A percentile compares a stretch with the other conserved stretches of the same genome.
Evolutionary conservation across 1,140 invertebrate species (phyloP).

Genomic region (Lasioglossum albipes): DNA sequence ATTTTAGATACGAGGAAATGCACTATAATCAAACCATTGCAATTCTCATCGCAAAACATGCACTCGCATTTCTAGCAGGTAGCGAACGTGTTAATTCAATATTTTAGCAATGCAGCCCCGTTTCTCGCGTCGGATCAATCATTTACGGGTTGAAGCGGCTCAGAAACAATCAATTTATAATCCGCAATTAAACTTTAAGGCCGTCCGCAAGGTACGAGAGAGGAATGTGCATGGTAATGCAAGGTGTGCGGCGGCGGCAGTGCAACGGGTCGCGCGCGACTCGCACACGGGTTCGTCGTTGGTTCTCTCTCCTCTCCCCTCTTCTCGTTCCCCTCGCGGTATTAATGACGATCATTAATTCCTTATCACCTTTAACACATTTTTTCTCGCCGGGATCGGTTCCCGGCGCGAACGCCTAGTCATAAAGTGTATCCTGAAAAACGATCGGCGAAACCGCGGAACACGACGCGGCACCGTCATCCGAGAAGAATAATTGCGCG

Average conservation of each 20-base stretch:
- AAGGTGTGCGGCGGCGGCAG: constrained; percentile 41
- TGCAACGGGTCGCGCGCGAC: constrained; percentile 65
- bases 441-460: constrained; percentile 16
- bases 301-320: constrained; percentile 41
- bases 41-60: no score
- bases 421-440: constrained; percentile 15
- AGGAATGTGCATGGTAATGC: constrained; percentile 67
- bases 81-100: background rate
- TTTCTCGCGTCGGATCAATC: no score
- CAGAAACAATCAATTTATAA: constrained; percentile 6
- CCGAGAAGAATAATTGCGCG: background rate
- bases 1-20: no score
- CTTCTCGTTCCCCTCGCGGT: constrained; percentile 45
- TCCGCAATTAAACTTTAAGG: constrained; percentile 40
- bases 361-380: constrained; percentile 61
- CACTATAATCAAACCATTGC: no score
- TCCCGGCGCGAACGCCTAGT: background rate
- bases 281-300: constrained; percentile 68
- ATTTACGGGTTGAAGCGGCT: no score
- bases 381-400: background rate
- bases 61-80: background rate
- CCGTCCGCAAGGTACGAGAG: constrained; percentile 38
- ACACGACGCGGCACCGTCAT: background rate
- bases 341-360: constrained; percentile 74
- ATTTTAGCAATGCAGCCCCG: background rate